Evolutionary conservation across 2,113 vertebrate species (phyloP).

Genomic region (Grallaria varia): DNA sequence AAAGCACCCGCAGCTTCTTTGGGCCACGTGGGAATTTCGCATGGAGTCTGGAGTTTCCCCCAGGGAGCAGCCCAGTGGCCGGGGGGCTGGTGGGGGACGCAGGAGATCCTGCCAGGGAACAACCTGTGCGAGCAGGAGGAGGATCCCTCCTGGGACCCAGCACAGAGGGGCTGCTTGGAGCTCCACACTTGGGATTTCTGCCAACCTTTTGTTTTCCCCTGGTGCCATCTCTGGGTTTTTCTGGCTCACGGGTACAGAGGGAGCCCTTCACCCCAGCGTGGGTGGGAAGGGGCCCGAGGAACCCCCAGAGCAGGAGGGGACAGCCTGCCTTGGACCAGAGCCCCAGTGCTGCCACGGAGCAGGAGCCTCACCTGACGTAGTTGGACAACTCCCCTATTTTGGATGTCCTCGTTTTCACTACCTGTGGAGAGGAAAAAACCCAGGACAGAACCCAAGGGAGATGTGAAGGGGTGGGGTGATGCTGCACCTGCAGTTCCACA

Average conservation of each 20-base stretch:
- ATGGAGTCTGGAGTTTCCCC: neutral
- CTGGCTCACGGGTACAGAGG: neutral
- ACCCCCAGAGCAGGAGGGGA: neutral
- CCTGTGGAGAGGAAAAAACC: conserved; percentile 60
- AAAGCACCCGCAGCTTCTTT: neutral
- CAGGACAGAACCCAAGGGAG: neutral
- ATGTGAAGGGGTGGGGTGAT: neutral
- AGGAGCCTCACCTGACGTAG: conserved; percentile 80
- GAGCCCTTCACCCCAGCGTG: neutral
- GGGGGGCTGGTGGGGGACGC: neutral
- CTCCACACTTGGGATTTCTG: neutral
- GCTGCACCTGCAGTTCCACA: neutral
- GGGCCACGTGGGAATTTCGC: neutral
- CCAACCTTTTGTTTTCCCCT: neutral
- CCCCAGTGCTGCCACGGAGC: neutral
- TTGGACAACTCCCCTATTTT: conserved; percentile 72
- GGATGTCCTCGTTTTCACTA: conserved; percentile 86
- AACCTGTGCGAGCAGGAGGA: neutral
- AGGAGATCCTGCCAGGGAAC: conserved; percentile 6
- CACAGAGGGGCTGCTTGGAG: neutral
- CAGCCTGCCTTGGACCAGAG: neutral
- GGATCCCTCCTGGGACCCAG: neutral
- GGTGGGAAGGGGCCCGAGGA: neutral
- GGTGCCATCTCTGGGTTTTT: neutral
- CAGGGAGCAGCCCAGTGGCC: neutral